A percentile compares a stretch with the other conserved stretches of the same genome.
Conservation (phyloP, 1,140 invertebrate species). For the Brachionus koreanus region DNA sequence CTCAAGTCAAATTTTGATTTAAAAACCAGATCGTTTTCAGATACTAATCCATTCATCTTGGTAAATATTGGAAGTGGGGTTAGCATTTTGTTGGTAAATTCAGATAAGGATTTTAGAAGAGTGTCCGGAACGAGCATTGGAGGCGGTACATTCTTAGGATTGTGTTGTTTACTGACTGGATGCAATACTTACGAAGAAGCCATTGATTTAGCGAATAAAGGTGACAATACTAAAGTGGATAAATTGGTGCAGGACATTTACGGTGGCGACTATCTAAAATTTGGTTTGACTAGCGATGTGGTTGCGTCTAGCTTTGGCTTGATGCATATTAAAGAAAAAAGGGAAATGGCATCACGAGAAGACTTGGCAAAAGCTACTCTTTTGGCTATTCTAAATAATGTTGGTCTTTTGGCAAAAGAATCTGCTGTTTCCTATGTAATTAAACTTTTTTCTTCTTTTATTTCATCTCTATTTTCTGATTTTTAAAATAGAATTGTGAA, state of each 20-base stretch:
- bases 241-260: slow-evolving; percentile 95
- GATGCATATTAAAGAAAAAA: slow-evolving; percentile 82
- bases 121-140: slow-evolving; percentile 95
- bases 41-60: slow-evolving; percentile 91
- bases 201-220: slow-evolving; percentile 82
- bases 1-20: not conserved
- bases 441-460: not conserved
- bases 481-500: slow-evolving; percentile 62
- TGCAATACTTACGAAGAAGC: slow-evolving; percentile 97
- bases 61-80: slow-evolving; percentile 98
- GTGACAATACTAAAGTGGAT: slow-evolving; percentile 88
- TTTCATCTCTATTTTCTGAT: not conserved
- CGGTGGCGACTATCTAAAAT: slow-evolving; percentile 87
- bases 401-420: slow-evolving; percentile 93
- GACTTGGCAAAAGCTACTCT: slow-evolving; percentile 91
- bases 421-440: slow-evolving; percentile 84
- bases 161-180: slow-evolving; percentile 89
- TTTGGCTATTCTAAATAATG: slow-evolving; percentile 98
- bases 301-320: slow-evolving; percentile 89
- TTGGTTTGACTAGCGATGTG: slow-evolving; percentile 82
- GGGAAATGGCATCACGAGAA: slow-evolving; percentile 72
- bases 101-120: slow-evolving; percentile 80
- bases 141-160: slow-evolving; percentile 90
- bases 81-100: slow-evolving; percentile 85
- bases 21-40: slow-evolving; percentile 64